Evolutionary conservation across 2,888 invertebrate species (phyloP).

Genomic region (Daptonema setosum): DNA sequence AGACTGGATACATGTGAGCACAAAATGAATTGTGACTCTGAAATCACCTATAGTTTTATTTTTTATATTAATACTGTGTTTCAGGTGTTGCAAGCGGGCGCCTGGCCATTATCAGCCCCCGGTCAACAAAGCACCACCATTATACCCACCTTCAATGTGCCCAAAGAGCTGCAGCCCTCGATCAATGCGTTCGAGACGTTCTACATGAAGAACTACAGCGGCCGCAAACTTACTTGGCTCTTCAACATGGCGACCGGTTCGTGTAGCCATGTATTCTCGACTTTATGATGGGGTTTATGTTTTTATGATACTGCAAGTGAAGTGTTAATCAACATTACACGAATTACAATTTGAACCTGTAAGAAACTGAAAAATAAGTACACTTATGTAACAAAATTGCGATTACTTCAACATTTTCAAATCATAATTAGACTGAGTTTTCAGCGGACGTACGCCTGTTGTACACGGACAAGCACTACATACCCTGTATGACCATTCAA

Average conservation of each 20-base stretch:
- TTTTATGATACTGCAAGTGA: too few species aligned
- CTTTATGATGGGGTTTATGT: not conserved
- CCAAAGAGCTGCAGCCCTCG: conserved; percentile 66
- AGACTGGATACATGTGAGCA: too few species aligned
- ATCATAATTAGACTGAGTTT: too few species aligned
- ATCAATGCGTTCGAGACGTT: conserved; percentile 70
- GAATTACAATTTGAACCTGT: too few species aligned
- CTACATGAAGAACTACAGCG: conserved; percentile 66
- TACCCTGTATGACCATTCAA: conserved; percentile 68
- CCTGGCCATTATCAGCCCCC: conserved; percentile 20
- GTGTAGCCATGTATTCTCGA: conserved; percentile 41
- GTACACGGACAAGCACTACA: conserved; percentile 57
- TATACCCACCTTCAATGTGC: conserved; percentile 59
- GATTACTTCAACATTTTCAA: too few species aligned
- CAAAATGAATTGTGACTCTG: too few species aligned
- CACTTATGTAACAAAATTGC: too few species aligned
- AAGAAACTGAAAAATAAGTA: too few species aligned
- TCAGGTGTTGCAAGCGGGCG: conserved; percentile 15
- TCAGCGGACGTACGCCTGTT: conserved; percentile 17
- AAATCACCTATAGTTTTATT: too few species aligned
- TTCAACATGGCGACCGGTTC: conserved; percentile 77
- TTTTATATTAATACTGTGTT: too few species aligned
- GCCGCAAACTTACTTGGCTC: conserved; percentile 83
- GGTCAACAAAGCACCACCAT: conserved; percentile 13
- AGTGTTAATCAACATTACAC: too few species aligned